phyloP scores from a whole-genome alignment of 2,113 vertebrate genomes.

The Pardalotus punctatus region DNA sequence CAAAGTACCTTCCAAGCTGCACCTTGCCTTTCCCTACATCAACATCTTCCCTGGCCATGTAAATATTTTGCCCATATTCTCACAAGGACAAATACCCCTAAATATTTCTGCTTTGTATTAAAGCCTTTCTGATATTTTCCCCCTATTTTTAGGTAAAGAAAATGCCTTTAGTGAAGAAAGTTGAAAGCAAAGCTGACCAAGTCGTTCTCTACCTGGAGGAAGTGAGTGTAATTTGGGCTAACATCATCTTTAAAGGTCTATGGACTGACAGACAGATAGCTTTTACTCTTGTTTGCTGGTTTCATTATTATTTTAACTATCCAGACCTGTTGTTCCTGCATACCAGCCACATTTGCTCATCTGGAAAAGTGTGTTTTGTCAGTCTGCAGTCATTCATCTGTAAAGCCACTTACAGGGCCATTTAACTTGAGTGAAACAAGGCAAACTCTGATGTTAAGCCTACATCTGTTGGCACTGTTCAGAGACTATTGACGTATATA shows the following conservation, averaged over 20 bases:
- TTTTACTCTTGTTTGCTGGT: not conserved
- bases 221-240: conserved; percentile 21
- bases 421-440: not conserved
- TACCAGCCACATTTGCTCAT: not conserved
- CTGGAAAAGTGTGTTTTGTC: not conserved
- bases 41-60: not conserved
- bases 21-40: not conserved
- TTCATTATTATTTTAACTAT: not conserved
- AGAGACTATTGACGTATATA: not conserved
- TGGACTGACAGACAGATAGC: not conserved
- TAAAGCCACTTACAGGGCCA: not conserved
- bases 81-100: not conserved
- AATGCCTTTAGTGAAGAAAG: conserved; percentile 59
- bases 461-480: not conserved
- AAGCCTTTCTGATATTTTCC: not conserved
- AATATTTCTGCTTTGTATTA: not conserved
- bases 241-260: not conserved
- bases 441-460: not conserved
- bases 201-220: conserved; percentile 46
- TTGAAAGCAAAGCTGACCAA: conserved; percentile 29
- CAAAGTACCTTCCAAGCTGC: not conserved
- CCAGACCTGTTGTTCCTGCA: not conserved
- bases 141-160: conserved; percentile 46
- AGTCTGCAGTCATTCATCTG: not conserved
- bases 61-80: not conserved